These are phyloP conservation scores for Huso huso DNA, from an alignment of 2,797 vertebrate genomes.

Conservation along the genomic window DNA sequence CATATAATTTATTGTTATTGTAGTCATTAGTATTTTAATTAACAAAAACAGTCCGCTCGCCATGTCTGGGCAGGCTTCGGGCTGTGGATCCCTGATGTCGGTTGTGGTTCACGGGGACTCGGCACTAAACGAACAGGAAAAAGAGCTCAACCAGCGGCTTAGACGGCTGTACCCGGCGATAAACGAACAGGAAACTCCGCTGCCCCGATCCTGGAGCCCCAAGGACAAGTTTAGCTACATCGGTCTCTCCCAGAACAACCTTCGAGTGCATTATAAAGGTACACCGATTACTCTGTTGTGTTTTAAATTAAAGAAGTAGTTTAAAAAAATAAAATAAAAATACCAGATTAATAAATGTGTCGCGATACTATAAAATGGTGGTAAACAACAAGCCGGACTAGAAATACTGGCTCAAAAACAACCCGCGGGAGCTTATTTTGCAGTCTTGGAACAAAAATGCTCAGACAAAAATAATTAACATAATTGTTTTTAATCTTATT, in stretches of 20 bases:
- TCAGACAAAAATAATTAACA: too few species aligned
- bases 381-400: too few species aligned
- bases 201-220: slow-evolving; percentile 93
- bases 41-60: slow-evolving; percentile 32
- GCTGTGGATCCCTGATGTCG: slow-evolving; percentile 73
- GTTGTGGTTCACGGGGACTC: slow-evolving; percentile 83
- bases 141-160: slow-evolving; percentile 82
- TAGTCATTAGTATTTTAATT: slow-evolving; percentile 11
- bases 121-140: slow-evolving; percentile 88
- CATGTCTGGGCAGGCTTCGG: slow-evolving; percentile 68
- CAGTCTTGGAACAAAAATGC: too few species aligned
- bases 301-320: too few species aligned
- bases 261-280: slow-evolving; percentile 98
- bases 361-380: too few species aligned
- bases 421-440: too few species aligned
- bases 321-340: too few species aligned
- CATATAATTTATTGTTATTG: not conserved
- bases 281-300: slow-evolving; percentile 14
- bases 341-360: too few species aligned
- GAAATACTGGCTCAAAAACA: too few species aligned
- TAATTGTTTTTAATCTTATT: too few species aligned
- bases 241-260: slow-evolving; percentile 95
- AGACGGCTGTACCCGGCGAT: slow-evolving; percentile 84
- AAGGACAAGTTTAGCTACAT: slow-evolving; percentile 99
- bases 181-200: slow-evolving; percentile 82